Evolutionary conservation across 2,113 vertebrate species (phyloP).

Genomic region (Labeo rohita): DNA sequence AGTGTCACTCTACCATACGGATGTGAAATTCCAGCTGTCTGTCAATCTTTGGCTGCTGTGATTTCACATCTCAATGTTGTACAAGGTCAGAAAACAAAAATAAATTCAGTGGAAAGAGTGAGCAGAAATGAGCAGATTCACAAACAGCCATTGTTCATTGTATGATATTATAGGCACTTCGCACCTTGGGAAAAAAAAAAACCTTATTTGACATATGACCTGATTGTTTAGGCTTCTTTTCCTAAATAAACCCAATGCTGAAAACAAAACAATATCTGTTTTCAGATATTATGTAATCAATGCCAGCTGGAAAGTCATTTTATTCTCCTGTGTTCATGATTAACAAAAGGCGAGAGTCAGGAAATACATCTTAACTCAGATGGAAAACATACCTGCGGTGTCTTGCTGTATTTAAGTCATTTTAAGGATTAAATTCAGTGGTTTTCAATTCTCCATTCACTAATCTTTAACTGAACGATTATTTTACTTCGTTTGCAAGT

Average conservation of each 20-base stretch:
- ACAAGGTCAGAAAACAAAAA: background rate
- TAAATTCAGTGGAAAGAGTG: background rate
- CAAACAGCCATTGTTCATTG: background rate
- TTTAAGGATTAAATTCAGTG: background rate
- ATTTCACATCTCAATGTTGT: background rate
- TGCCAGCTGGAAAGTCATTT: background rate
- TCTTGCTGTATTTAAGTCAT: background rate
- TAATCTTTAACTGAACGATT: background rate
- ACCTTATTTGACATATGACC: background rate
- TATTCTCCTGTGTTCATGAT: background rate
- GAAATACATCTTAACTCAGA: background rate
- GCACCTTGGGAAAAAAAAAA: background rate
- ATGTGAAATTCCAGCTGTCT: conserved; percentile 45
- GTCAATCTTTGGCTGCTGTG: conserved; percentile 47
- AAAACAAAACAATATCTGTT: background rate
- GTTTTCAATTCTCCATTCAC: background rate
- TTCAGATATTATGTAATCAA: background rate
- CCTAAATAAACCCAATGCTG: background rate
- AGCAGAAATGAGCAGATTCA: background rate
- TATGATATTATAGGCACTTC: background rate
- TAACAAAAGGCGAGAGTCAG: background rate
- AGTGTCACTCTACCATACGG: conserved; percentile 23
- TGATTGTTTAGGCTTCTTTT: background rate
- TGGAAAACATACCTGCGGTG: background rate
- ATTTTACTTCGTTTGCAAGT: background rate